These are phyloP conservation scores for Limosa lapponica DNA, from an alignment of 2,797 vertebrate species.

Conservation along the genomic window DNA sequence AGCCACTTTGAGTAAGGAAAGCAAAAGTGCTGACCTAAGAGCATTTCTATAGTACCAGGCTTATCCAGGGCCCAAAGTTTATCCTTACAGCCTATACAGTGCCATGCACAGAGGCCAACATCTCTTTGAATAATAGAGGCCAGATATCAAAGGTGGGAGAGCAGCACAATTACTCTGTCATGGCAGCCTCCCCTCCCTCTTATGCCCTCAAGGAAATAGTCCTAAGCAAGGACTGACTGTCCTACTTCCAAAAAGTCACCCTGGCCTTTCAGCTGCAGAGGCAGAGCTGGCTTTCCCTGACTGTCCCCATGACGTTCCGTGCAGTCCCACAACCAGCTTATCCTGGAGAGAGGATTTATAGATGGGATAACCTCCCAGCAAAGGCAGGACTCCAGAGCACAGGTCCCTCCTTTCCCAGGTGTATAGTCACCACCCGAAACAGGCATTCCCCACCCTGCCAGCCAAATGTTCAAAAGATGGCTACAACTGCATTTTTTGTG, in stretches of 20 bases:
- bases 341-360: accelerated
- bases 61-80: not conserved
- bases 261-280: not conserved
- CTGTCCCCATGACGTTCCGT: accelerated
- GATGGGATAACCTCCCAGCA: not conserved
- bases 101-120: not conserved
- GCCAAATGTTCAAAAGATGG: not conserved
- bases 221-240: not conserved
- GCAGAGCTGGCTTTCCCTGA: not conserved
- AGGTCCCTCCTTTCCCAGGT: not conserved
- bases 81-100: not conserved
- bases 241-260: not conserved
- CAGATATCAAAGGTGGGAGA: not conserved
- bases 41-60: not conserved
- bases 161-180: accelerated
- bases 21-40: not conserved
- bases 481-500: not conserved
- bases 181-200: not conserved
- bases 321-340: not conserved
- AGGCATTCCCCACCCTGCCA: not conserved
- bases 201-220: not conserved
- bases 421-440: not conserved
- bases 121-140: not conserved
- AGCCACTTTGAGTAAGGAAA: not conserved
- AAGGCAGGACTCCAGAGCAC: not conserved